These are phyloP conservation scores for Cotesia vestalis DNA, from an alignment of 1,140 invertebrate species.

Conservation along the genomic window DNA sequence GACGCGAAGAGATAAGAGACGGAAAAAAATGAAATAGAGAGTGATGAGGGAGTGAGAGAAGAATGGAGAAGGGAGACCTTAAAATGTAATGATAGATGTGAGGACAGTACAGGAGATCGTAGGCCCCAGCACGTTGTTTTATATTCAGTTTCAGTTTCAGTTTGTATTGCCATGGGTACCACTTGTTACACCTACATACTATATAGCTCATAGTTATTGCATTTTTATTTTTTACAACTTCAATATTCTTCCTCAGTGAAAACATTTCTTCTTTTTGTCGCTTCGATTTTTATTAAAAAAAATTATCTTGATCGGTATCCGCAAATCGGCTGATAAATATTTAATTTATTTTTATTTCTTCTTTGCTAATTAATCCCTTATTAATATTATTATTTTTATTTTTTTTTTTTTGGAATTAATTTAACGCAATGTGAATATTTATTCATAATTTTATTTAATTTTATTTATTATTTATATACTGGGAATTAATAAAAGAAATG, in stretches of 20 bases:
- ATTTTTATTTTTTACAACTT: constrained; percentile 21
- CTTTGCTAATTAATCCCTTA: no score
- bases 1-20: constrained; percentile 30
- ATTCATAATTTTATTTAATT: no score
- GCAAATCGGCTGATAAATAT: no score
- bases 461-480: neutral
- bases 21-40: constrained; percentile 34
- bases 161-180: constrained; percentile 53
- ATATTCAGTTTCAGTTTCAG: constrained; percentile 53
- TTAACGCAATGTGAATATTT: no score
- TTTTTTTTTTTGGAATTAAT: no score
- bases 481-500: constrained; percentile 15
- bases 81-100: constrained; percentile 61
- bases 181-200: constrained; percentile 52
- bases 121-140: constrained; percentile 57
- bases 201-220: constrained; percentile 10
- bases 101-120: constrained; percentile 60
- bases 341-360: no score
- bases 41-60: constrained; percentile 29
- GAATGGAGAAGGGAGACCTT: constrained; percentile 46
- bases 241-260: neutral
- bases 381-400: no score
- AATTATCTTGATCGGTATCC: no score
- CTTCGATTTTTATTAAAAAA: no score
- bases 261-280: neutral